Conservation (phyloP, 2,113 vertebrate species). For the Panthera tigris region DNA sequence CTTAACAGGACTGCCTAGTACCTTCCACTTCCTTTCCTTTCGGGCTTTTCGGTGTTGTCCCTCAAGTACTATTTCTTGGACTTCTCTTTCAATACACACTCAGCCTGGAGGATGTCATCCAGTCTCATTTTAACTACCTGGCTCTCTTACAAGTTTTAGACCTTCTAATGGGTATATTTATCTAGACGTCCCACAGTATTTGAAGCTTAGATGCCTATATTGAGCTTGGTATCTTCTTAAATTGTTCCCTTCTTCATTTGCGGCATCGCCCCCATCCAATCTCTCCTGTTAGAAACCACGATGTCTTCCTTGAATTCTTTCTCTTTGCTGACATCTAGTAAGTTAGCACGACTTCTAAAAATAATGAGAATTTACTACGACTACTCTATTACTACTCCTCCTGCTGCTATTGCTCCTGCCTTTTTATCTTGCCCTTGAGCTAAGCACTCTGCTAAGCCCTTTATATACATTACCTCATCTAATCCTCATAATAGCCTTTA, state of each 20-base stretch:
- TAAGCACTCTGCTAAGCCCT: not conserved
- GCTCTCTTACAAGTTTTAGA: not conserved
- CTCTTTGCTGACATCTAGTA: not conserved
- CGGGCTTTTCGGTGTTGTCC: not conserved
- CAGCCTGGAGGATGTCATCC: not conserved
- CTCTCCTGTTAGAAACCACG: not conserved
- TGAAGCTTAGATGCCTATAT: not conserved
- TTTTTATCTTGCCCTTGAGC: not conserved
- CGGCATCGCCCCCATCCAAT: rapidly evolving
- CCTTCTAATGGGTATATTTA: not conserved
- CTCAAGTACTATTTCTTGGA: not conserved
- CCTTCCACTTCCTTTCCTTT: not conserved
- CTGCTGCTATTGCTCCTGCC: not conserved
- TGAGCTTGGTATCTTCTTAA: not conserved
- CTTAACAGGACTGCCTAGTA: not conserved
- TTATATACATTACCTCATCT: not conserved
- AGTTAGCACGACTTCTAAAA: not conserved
- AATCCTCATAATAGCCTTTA: not conserved
- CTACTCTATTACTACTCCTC: not conserved
- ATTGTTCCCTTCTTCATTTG: not conserved
- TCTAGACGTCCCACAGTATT: not conserved
- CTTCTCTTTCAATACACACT: not conserved
- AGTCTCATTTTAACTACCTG: not conserved
- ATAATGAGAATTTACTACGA: not conserved
- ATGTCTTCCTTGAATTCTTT: not conserved